Conservation (phyloP, 1,140 invertebrate genomes). For the Episyrphus balteatus region DNA sequence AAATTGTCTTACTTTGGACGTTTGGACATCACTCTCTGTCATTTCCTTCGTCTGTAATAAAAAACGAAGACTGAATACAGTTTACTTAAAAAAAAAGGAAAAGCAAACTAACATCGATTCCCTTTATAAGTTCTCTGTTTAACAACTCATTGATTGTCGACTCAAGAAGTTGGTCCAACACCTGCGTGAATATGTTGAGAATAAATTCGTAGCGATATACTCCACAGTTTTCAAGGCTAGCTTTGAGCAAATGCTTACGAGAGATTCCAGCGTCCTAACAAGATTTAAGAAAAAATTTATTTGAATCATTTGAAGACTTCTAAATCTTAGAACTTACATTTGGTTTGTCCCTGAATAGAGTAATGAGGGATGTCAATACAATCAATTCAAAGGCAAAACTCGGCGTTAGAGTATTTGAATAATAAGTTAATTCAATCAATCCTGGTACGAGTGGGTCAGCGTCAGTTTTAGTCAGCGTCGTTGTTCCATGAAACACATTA, state of each 20-base stretch:
- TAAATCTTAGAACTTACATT: background rate
- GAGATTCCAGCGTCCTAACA: conserved; percentile 11
- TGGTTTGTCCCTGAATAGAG: conserved; percentile 13
- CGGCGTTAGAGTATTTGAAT: conserved; percentile 64
- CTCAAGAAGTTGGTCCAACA: conserved; percentile 46
- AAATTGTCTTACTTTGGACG: conserved; percentile 12
- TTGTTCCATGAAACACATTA: too few relatives aligned
- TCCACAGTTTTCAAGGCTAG: conserved; percentile 47
- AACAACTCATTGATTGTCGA: conserved; percentile 43
- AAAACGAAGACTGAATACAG: background rate
- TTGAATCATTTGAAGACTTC: background rate
- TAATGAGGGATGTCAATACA: conserved; percentile 54
- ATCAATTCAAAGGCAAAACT: conserved; percentile 70
- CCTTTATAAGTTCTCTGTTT: conserved; percentile 15
- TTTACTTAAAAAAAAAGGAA: background rate
- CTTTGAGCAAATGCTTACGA: conserved; percentile 32
- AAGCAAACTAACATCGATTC: conserved; percentile 34
- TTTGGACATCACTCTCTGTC: conserved; percentile 1
- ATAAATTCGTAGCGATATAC: conserved; percentile 78
- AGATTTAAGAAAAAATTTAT: background rate
- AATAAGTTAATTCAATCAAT: conserved; percentile 77
- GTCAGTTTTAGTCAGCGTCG: too few relatives aligned
- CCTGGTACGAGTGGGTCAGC: conserved; percentile 60
- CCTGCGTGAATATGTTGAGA: conserved; percentile 64
- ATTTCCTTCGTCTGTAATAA: conserved; percentile 1